These are phyloP conservation scores for Megaceryle maxima DNA, from an alignment of 2,113 vertebrate genomes.

Conservation along the genomic window DNA sequence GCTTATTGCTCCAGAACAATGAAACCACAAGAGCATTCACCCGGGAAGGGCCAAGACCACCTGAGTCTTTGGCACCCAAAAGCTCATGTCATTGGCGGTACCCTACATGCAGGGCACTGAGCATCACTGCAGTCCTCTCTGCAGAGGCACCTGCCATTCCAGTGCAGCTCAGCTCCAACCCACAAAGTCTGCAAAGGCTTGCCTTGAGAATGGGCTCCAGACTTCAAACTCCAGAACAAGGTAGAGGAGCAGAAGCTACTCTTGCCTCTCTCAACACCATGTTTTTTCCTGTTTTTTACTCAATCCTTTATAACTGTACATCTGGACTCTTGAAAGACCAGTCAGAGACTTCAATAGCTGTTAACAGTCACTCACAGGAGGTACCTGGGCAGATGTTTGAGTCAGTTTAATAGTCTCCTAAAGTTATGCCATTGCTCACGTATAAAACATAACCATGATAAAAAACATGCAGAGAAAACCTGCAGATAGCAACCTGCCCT, in stretches of 20 bases:
- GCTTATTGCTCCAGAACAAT: neutral
- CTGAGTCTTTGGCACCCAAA: fast-evolving
- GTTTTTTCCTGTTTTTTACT: neutral
- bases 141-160: neutral
- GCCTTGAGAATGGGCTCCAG: neutral
- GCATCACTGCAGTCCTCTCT: fast-evolving
- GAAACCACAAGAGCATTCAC: fast-evolving
- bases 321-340: neutral
- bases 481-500: neutral
- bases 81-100: fast-evolving
- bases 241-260: neutral
- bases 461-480: neutral
- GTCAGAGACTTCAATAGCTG: neutral
- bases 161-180: neutral
- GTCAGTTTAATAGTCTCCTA: neutral
- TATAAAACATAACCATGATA: neutral
- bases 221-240: neutral
- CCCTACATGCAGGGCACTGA: neutral
- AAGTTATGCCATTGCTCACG: neutral
- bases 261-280: neutral
- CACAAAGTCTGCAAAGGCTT: neutral
- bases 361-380: neutral
- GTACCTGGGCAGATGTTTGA: neutral
- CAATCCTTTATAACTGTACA: neutral
- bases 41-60: neutral